A percentile compares a stretch with the other conserved stretches of the same genome.
phyloP scores from a whole-genome alignment of 1,140 invertebrate species.

The Eupristina koningsbergeri region DNA sequence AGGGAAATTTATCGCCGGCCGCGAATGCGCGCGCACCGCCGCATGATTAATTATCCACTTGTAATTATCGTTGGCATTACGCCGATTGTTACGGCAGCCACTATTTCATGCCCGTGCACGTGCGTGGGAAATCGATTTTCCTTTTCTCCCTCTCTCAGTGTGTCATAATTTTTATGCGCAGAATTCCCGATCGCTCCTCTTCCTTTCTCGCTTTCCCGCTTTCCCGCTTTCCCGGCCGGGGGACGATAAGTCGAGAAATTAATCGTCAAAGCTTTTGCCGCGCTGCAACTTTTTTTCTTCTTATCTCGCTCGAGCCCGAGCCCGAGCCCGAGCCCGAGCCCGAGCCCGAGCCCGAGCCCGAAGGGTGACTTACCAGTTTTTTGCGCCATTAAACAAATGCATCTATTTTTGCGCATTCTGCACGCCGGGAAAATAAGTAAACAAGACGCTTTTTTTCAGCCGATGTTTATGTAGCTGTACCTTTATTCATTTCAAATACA shows the following conservation, averaged over 20 bases:
- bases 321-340: too few relatives aligned
- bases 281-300: too few relatives aligned
- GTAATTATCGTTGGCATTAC: not conserved
- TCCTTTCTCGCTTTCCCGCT: not conserved
- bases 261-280: too few relatives aligned
- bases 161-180: not conserved
- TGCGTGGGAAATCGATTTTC: conserved; percentile 33
- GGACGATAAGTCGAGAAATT: too few relatives aligned
- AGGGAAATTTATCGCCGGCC: not conserved
- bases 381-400: too few relatives aligned
- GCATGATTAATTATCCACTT: conserved; percentile 13
- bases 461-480: not conserved
- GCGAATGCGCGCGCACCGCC: not conserved
- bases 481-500: not conserved
- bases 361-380: too few relatives aligned
- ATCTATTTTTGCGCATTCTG: not conserved
- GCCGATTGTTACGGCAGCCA: not conserved
- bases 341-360: too few relatives aligned
- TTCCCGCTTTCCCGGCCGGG: too few relatives aligned
- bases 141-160: not conserved
- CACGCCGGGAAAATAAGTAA: too few relatives aligned
- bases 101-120: not conserved
- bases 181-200: not conserved
- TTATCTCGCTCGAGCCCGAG: too few relatives aligned
- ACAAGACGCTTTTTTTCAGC: not conserved